Percentiles rank a stretch among this genome's conserved stretches.
These are phyloP conservation scores for Berghia stephanieae DNA, from an alignment of 1,140 invertebrate genomes.

Conservation along the genomic window DNA sequence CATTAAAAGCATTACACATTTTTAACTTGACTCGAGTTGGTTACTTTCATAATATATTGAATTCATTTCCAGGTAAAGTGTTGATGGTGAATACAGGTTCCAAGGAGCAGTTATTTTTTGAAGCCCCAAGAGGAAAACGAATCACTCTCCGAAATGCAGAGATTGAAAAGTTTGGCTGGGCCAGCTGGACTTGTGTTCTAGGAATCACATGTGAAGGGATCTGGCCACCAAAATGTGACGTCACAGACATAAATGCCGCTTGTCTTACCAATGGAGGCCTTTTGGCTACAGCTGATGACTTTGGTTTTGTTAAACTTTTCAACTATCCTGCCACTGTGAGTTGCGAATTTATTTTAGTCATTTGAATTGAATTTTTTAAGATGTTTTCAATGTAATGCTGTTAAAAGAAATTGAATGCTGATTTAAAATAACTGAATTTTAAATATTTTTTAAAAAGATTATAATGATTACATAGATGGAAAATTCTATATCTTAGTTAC, in stretches of 20 bases:
- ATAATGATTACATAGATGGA: too few relatives aligned
- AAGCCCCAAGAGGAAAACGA: slow-evolving; percentile 65
- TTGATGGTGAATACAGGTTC: slow-evolving; percentile 67
- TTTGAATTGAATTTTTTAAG: too few relatives aligned
- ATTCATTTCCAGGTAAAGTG: slow-evolving; percentile 60
- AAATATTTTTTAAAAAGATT: too few relatives aligned
- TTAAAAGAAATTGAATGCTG: too few relatives aligned
- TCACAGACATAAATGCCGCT: slow-evolving; percentile 66
- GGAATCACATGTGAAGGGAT: slow-evolving; percentile 64
- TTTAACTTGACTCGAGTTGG: too few relatives aligned
- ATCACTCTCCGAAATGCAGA: slow-evolving; percentile 58
- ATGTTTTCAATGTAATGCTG: too few relatives aligned
- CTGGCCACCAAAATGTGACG: slow-evolving; percentile 67
- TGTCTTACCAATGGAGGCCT: slow-evolving; percentile 54
- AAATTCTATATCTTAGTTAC: too few relatives aligned
- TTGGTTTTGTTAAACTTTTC: slow-evolving; percentile 67
- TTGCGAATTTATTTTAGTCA: too few relatives aligned
- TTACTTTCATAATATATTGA: too few relatives aligned
- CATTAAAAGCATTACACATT: too few relatives aligned
- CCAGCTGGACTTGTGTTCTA: slow-evolving; percentile 64
- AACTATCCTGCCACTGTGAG: slow-evolving; percentile 65
- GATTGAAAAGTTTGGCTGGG: slow-evolving; percentile 64
- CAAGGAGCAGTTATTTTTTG: slow-evolving; percentile 67
- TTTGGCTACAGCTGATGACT: slow-evolving; percentile 66
- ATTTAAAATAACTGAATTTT: too few relatives aligned